These are phyloP conservation scores for Meta bourneti DNA, from an alignment of 2,888 invertebrate species.

Conservation along the genomic window DNA sequence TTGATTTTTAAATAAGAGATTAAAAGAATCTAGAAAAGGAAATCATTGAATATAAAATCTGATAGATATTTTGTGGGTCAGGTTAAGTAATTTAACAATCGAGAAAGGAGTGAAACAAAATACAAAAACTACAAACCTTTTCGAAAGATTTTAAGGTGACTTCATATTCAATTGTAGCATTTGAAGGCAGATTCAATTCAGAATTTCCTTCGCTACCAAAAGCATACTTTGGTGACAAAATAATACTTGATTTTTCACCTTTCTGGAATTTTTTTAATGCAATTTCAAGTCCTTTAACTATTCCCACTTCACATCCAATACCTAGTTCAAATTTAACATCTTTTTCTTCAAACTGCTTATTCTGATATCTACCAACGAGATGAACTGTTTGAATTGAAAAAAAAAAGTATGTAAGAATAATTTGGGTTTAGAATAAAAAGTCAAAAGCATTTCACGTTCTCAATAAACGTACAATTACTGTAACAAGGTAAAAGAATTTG, in stretches of 20 bases:
- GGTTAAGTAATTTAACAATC: too few relatives aligned
- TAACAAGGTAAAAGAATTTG: background rate
- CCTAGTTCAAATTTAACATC: constrained; percentile 91
- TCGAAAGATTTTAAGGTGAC: constrained; percentile 92
- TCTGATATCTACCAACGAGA: constrained; percentile 86
- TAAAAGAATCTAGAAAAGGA: too few relatives aligned
- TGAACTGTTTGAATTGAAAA: constrained; percentile 84
- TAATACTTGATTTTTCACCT: constrained; percentile 88
- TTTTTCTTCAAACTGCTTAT: constrained; percentile 88
- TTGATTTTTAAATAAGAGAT: too few relatives aligned
- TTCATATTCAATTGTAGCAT: constrained; percentile 89
- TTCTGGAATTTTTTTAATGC: constrained; percentile 90
- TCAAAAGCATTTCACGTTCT: background rate
- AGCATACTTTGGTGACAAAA: constrained; percentile 89
- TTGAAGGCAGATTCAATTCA: constrained; percentile 88
- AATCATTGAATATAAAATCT: too few relatives aligned
- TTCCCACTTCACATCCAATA: constrained; percentile 88
- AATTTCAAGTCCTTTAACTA: constrained; percentile 91
- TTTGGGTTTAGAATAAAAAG: background rate
- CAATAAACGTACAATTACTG: background rate
- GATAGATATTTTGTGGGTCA: too few relatives aligned
- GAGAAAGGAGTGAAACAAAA: background rate
- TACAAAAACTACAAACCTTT: constrained; percentile 83
- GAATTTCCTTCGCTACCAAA: constrained; percentile 88
- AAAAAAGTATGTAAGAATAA: too few relatives aligned